Percentiles rank a stretch among this genome's conserved stretches.
These are phyloP conservation scores for Drosophila ambigua DNA, from an alignment of 1,140 invertebrate species.

Conservation along the genomic window DNA sequence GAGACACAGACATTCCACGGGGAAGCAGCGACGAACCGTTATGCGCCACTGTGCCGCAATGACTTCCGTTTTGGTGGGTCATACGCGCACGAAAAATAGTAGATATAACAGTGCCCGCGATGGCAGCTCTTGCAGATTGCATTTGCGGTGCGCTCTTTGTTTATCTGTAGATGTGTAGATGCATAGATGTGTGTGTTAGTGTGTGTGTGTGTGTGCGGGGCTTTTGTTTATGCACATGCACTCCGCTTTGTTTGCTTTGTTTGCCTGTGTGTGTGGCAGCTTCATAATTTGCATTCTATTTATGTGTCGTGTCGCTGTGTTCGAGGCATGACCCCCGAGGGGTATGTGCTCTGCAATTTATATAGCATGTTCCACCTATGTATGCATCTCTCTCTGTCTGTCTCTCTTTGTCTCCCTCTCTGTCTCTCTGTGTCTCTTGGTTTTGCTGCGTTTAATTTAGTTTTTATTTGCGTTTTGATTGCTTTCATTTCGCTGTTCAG, in stretches of 20 bases:
- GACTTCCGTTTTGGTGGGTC: conserved; percentile 63
- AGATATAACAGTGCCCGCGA: conserved; percentile 27
- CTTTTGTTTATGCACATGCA: too few relatives aligned
- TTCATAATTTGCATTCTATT: conserved; percentile 72
- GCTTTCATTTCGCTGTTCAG: conserved; percentile 76
- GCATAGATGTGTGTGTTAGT: background rate
- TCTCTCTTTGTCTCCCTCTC: background rate
- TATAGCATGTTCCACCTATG: conserved; percentile 48
- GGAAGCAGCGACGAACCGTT: conserved; percentile 39
- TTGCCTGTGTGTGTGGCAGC: conserved; percentile 38
- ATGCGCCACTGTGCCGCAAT: conserved; percentile 72
- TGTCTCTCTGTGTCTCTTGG: conserved; percentile 9
- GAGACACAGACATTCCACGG: background rate
- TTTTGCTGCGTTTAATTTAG: conserved; percentile 72
- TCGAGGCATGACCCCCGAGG: conserved; percentile 14
- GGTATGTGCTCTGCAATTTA: conserved; percentile 47
- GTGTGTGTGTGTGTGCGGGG: background rate
- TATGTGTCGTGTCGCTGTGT: conserved; percentile 24
- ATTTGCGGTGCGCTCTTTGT: conserved; percentile 67
- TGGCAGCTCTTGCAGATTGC: conserved; percentile 57
- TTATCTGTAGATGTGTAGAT: conserved; percentile 23
- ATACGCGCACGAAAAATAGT: conserved; percentile 25
- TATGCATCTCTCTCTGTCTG: conserved; percentile 16
- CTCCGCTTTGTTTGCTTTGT: too few relatives aligned
- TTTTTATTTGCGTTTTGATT: conserved; percentile 75